Evolutionary conservation across 2,113 vertebrate genomes (phyloP).

Genomic region (Lontra canadensis): DNA sequence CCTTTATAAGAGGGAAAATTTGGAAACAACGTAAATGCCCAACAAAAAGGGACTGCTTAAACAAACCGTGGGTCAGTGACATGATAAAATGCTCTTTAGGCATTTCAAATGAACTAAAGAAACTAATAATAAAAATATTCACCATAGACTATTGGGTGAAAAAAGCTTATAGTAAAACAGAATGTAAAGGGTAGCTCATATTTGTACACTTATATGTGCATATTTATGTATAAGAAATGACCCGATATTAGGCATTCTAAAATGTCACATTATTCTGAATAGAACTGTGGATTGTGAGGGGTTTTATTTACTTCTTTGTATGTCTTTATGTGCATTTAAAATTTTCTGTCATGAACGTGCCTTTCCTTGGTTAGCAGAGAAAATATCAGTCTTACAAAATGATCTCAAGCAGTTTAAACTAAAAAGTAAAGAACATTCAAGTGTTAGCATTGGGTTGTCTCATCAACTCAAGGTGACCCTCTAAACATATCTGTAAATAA

Average conservation of each 20-base stretch:
- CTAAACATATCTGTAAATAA: background rate
- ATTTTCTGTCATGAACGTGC: background rate
- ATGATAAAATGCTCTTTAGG: background rate
- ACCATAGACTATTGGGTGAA: background rate
- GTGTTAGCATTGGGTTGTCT: background rate
- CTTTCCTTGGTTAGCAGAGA: slow-evolving; percentile 23
- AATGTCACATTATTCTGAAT: slow-evolving; percentile 1
- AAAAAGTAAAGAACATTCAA: background rate
- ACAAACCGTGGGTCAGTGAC: background rate
- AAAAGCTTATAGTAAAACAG: background rate
- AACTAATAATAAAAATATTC: slow-evolving; percentile 28
- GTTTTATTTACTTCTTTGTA: slow-evolving; percentile 41
- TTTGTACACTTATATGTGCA: background rate
- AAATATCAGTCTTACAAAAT: background rate
- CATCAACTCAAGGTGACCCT: background rate
- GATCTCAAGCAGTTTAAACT: slow-evolving; percentile 32
- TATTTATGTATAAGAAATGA: slow-evolving; percentile 24
- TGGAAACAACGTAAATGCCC: background rate
- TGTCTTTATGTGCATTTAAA: background rate
- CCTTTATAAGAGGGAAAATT: background rate
- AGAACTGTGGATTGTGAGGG: background rate
- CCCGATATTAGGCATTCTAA: background rate
- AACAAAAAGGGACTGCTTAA: background rate
- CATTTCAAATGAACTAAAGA: slow-evolving; percentile 33
- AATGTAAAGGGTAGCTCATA: background rate